Percentiles rank a stretch among this genome's conserved stretches.
Evolutionary conservation across 2,888 invertebrate species (phyloP).

Genomic region (Mythimna loreyi): DNA sequence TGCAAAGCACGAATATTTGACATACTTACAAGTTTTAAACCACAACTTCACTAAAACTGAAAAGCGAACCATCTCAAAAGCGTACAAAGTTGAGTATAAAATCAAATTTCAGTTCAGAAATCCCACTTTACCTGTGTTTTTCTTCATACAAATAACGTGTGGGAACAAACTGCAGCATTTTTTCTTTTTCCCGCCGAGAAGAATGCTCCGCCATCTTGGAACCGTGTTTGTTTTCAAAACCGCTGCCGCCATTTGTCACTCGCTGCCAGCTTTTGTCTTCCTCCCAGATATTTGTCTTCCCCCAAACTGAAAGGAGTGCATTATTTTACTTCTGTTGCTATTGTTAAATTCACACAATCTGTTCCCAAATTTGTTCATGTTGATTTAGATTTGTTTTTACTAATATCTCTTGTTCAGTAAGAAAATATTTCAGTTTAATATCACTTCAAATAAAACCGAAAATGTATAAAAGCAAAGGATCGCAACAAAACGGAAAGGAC

Average conservation of each 20-base stretch:
- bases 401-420: neutral
- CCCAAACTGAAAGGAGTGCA: conserved; percentile 51
- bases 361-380: conserved; percentile 21
- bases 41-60: neutral
- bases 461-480: conserved; percentile 18
- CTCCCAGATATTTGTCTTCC: conserved; percentile 53
- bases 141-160: conserved; percentile 47
- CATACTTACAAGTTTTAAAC: no score
- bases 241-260: conserved; percentile 63
- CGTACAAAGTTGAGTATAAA: neutral
- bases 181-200: conserved; percentile 42
- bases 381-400: conserved; percentile 11
- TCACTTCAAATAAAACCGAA: conserved; percentile 3
- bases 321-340: conserved; percentile 42
- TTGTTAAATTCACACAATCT: conserved; percentile 42
- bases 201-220: conserved; percentile 45
- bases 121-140: conserved; percentile 18
- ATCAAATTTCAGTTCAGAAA: conserved; percentile 20
- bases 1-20: neutral
- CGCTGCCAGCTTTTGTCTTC: conserved; percentile 59
- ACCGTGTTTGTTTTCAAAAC: conserved; percentile 62
- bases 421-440: neutral
- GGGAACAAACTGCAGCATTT: conserved; percentile 53
- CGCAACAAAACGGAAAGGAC: conserved; percentile 20
- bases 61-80: neutral